phyloP scores from a whole-genome alignment of 2,888 invertebrate species.

The Geotrupes spiniger region DNA sequence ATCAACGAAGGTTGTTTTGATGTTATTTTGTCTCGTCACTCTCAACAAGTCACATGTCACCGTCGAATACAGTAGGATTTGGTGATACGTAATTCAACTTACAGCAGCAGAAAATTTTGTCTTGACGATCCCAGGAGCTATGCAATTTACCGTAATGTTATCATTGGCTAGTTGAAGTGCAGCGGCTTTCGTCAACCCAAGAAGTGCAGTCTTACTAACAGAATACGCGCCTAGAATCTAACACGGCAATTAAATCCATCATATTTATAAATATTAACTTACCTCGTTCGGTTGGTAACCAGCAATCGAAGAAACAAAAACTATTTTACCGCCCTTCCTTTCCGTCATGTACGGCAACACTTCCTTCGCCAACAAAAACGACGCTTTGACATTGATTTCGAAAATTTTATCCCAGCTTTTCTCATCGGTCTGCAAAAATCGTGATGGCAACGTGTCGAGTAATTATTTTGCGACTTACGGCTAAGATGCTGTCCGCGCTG shows the following conservation, averaged over 20 bases:
- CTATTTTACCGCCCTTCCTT: slow-evolving; percentile 77
- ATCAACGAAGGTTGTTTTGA: no score
- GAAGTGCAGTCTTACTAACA: slow-evolving; percentile 88
- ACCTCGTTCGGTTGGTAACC: slow-evolving; percentile 76
- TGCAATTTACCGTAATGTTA: slow-evolving; percentile 89
- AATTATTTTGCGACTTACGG: no score
- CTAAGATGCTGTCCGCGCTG: slow-evolving; percentile 71
- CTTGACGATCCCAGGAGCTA: slow-evolving; percentile 89
- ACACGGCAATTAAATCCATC: slow-evolving; percentile 27
- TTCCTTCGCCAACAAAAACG: slow-evolving; percentile 85
- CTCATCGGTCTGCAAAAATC: slow-evolving; percentile 73
- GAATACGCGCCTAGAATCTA: slow-evolving; percentile 88
- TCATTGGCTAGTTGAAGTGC: slow-evolving; percentile 72
- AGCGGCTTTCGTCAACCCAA: slow-evolving; percentile 84
- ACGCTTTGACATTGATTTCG: slow-evolving; percentile 89
- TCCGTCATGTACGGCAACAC: slow-evolving; percentile 77
- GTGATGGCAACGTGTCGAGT: no score
- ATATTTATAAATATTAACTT: slow-evolving; percentile 35
- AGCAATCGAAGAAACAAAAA: slow-evolving; percentile 86
- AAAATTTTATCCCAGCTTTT: slow-evolving; percentile 93
- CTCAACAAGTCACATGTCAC: no score
- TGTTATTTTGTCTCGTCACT: no score
- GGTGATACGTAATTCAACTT: slow-evolving; percentile 54
- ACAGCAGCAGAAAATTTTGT: slow-evolving; percentile 85
- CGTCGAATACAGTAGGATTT: slow-evolving; percentile 1